Evolutionary conservation across 2,113 vertebrate genomes (phyloP).

Genomic region (Xiphorhynchus elegans): DNA sequence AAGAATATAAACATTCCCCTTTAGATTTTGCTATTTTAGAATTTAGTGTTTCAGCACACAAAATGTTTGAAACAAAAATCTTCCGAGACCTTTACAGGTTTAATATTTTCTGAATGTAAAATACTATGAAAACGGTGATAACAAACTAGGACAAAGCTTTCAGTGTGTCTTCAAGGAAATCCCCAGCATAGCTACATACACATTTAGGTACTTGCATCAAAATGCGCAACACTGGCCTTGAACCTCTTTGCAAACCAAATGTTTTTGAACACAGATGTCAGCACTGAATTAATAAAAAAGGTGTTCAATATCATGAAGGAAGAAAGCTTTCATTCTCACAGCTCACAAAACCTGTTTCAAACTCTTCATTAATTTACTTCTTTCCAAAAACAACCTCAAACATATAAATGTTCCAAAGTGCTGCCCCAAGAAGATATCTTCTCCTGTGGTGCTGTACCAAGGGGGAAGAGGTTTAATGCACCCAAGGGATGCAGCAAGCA

Average conservation of each 20-base stretch:
- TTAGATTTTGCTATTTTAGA: neutral
- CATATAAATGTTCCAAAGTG: neutral
- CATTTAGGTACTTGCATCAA: neutral
- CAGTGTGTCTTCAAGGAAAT: neutral
- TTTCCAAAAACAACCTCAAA: neutral
- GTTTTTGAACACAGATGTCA: slow-evolving; percentile 12
- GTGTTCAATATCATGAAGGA: neutral
- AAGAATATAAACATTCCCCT: neutral
- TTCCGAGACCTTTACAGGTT: neutral
- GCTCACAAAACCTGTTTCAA: neutral
- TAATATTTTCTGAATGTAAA: neutral
- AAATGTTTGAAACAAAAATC: neutral
- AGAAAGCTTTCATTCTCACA: neutral
- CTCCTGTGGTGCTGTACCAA: neutral
- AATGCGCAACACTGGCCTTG: neutral
- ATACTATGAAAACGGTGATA: neutral
- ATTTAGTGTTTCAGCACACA: neutral
- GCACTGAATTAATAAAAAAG: neutral
- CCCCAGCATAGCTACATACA: neutral
- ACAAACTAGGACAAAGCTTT: neutral
- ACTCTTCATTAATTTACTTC: neutral
- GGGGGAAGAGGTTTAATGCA: neutral
- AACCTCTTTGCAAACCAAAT: slow-evolving; percentile 13
- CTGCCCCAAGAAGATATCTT: neutral
- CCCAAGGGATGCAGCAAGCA: neutral